phyloP scores from a whole-genome alignment of 64 coral and sea anemone genomes.

The Hydrozoanthus tunicans region DNA sequence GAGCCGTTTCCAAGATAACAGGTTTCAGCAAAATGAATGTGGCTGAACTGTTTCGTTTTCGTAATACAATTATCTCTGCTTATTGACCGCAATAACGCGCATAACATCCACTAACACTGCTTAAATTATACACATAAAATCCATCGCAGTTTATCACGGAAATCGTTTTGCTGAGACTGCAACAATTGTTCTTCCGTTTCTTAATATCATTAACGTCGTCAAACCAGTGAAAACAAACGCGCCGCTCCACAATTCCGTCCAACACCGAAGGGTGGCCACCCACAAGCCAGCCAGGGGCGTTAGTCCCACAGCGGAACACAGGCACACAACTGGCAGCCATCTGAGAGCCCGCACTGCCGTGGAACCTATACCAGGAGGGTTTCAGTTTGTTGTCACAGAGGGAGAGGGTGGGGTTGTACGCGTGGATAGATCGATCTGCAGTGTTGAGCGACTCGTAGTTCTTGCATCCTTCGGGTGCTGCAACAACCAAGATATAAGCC shows the following conservation, averaged over 20 bases:
- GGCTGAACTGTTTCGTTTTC: neutral
- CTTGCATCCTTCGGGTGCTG: conserved; percentile 13
- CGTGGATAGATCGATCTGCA: conserved; percentile 13
- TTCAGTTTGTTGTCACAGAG: conserved; percentile 38
- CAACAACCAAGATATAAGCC: neutral
- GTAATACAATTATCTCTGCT: neutral
- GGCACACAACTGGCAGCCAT: conserved; percentile 55
- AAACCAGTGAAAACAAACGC: conserved; percentile 48
- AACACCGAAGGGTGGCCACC: conserved; percentile 25
- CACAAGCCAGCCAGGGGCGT: conserved; percentile 37
- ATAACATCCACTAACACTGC: neutral
- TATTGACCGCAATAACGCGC: conserved; percentile 11
- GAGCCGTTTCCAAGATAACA: too few relatives aligned
- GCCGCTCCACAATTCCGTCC: conserved; percentile 23
- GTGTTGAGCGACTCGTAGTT: conserved; percentile 9
- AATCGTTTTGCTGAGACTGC: conserved; percentile 34
- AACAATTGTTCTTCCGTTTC: conserved; percentile 23
- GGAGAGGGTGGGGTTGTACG: conserved; percentile 29
- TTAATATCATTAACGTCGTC: conserved; percentile 4
- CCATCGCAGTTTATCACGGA: conserved; percentile 46
- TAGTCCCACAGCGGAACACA: conserved; percentile 37
- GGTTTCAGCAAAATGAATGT: too few relatives aligned
- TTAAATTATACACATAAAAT: conserved; percentile 29
- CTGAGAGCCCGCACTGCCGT: conserved; percentile 26
- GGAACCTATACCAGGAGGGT: conserved; percentile 38